These are phyloP conservation scores for Microcaecilia unicolor DNA, from an alignment of 2,797 vertebrate species.

Conservation along the genomic window DNA sequence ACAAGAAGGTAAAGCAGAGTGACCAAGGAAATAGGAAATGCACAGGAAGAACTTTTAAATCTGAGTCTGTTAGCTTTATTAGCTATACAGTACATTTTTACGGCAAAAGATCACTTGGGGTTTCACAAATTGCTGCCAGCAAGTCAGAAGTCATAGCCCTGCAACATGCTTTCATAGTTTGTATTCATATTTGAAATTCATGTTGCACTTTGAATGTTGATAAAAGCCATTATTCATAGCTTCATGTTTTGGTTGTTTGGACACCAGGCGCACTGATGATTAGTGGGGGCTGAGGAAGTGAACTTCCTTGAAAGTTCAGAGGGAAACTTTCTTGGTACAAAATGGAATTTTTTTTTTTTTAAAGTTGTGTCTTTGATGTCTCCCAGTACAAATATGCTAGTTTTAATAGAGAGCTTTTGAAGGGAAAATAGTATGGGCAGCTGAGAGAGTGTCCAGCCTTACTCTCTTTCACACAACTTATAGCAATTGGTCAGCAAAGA, in stretches of 20 bases:
- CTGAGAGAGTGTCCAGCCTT: constrained; percentile 13
- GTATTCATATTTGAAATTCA: constrained; percentile 23
- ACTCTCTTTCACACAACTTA: too few relatives aligned
- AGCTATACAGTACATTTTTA: background rate
- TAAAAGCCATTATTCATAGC: constrained; percentile 37
- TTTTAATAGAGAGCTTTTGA: constrained; percentile 23
- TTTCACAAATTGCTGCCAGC: constrained; percentile 9
- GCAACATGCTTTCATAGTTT: constrained; percentile 11
- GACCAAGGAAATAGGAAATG: constrained; percentile 4
- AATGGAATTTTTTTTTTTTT: constrained; percentile 40
- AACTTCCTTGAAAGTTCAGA: constrained; percentile 42
- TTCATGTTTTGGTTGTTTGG: constrained; percentile 51
- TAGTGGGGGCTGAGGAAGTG: constrained; percentile 41
- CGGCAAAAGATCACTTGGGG: constrained; percentile 3
- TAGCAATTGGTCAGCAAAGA: too few relatives aligned
- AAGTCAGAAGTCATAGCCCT: constrained; percentile 5
- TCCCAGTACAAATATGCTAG: constrained; percentile 40
- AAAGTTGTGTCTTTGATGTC: constrained; percentile 40
- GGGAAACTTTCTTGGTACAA: constrained; percentile 29
- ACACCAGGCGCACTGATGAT: constrained; percentile 41
- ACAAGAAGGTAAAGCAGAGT: constrained; percentile 4
- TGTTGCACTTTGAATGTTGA: constrained; percentile 26
- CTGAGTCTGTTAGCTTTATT: constrained; percentile 2
- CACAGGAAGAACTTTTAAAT: too few relatives aligned
- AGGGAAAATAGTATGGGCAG: constrained; percentile 29